phyloP scores from a whole-genome alignment of 2,797 vertebrate species.

The Emys orbicularis region DNA sequence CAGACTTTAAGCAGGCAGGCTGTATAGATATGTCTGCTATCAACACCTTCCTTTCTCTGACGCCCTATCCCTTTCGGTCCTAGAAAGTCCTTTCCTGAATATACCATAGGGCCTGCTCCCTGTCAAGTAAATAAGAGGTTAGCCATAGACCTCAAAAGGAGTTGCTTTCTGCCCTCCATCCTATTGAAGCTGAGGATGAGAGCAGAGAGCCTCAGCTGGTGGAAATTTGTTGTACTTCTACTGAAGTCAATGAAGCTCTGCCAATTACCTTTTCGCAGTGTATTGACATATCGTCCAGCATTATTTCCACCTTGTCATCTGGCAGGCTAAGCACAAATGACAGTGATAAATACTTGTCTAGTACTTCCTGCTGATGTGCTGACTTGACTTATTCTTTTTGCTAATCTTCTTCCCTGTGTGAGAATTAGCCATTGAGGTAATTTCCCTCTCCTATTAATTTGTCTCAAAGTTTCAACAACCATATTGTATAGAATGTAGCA shows the following conservation, averaged over 20 bases:
- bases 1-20: neutral
- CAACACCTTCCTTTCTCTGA: conserved; percentile 32
- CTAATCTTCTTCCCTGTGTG: neutral
- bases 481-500: neutral
- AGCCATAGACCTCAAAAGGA: neutral
- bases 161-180: neutral
- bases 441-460: neutral
- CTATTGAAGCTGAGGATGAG: neutral
- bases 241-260: conserved; percentile 22
- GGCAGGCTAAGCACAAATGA: neutral
- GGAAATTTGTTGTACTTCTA: neutral
- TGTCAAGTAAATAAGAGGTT: neutral
- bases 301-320: neutral
- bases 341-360: neutral
- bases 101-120: rapidly evolving
- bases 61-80: neutral
- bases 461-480: neutral
- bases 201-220: neutral
- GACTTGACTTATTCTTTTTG: conserved; percentile 20
- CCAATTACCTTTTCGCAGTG: conserved; percentile 4
- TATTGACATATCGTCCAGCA: conserved; percentile 19
- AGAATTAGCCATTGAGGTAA: neutral
- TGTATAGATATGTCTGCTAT: neutral
- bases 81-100: neutral
- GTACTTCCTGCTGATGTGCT: neutral